A percentile compares a stretch with the other conserved stretches of the same genome.
phyloP scores from a whole-genome alignment of 2,113 vertebrate species.

The Clinocottus analis region DNA sequence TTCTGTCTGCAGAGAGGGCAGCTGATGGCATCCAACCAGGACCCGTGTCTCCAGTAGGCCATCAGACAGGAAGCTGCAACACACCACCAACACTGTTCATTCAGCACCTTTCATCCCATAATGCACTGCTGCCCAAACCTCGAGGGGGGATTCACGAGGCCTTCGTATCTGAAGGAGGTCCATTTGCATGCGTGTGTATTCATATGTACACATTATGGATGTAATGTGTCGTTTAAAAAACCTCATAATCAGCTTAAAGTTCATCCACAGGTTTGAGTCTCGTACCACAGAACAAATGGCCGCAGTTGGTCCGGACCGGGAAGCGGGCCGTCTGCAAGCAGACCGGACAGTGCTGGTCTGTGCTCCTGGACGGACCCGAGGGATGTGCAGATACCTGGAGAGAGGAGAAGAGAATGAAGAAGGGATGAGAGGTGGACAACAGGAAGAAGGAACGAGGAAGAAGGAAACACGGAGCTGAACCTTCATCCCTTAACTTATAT shows the following conservation, averaged over 20 bases:
- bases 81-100: background rate
- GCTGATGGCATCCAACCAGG: constrained; percentile 85
- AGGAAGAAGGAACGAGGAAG: background rate
- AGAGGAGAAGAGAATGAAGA: background rate
- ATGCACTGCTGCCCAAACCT: background rate
- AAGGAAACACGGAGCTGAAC: background rate
- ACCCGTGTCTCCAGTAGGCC: constrained; percentile 87
- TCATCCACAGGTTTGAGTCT: too few species aligned
- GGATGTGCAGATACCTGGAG: constrained; percentile 75
- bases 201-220: too few species aligned
- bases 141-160: background rate
- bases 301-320: constrained; percentile 88
- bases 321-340: constrained; percentile 84
- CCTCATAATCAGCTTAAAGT: too few species aligned
- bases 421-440: background rate
- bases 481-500: too few species aligned
- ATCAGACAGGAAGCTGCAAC: constrained; percentile 86
- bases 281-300: constrained; percentile 88
- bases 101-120: background rate
- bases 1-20: constrained; percentile 90
- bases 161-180: background rate
- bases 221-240: too few species aligned
- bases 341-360: constrained; percentile 84
- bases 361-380: constrained; percentile 47
- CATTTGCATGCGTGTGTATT: too few species aligned